These are phyloP conservation scores for Macaria notata DNA, from an alignment of 2,888 invertebrate species.

Conservation along the genomic window DNA sequence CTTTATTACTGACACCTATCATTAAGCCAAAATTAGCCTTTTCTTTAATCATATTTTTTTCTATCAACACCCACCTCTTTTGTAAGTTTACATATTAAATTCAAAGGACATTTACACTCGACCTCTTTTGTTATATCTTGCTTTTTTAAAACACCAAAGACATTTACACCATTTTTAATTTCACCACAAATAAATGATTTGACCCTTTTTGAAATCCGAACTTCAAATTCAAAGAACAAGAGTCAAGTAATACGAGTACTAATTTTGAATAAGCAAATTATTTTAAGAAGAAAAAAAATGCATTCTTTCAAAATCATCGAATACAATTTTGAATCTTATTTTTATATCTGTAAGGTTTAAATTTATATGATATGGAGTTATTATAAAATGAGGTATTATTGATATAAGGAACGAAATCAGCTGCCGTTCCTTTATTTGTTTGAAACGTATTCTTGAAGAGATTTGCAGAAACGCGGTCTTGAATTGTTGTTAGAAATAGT, in stretches of 20 bases:
- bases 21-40: too few relatives aligned
- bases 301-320: neutral
- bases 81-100: too few relatives aligned
- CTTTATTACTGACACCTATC: too few relatives aligned
- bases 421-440: slow-evolving; percentile 67
- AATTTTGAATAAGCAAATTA: slow-evolving; percentile 31
- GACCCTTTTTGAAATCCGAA: slow-evolving; percentile 33
- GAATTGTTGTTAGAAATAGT: slow-evolving; percentile 57
- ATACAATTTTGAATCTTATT: neutral
- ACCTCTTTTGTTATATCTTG: slow-evolving; percentile 9
- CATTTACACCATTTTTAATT: slow-evolving; percentile 38
- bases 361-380: neutral
- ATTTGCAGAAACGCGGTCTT: slow-evolving; percentile 71
- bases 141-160: slow-evolving; percentile 13
- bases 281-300: neutral
- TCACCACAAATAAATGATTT: slow-evolving; percentile 28
- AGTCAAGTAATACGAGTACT: slow-evolving; percentile 42
- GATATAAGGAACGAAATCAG: slow-evolving; percentile 60
- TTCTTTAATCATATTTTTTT: too few relatives aligned
- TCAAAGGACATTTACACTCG: slow-evolving; percentile 12
- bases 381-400: slow-evolving; percentile 17
- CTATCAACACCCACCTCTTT: too few relatives aligned
- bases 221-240: slow-evolving; percentile 32
- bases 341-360: slow-evolving; percentile 8
- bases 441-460: slow-evolving; percentile 55